These are phyloP conservation scores for Gambelia wislizenii DNA, from an alignment of 2,797 vertebrate genomes.

Conservation along the genomic window DNA sequence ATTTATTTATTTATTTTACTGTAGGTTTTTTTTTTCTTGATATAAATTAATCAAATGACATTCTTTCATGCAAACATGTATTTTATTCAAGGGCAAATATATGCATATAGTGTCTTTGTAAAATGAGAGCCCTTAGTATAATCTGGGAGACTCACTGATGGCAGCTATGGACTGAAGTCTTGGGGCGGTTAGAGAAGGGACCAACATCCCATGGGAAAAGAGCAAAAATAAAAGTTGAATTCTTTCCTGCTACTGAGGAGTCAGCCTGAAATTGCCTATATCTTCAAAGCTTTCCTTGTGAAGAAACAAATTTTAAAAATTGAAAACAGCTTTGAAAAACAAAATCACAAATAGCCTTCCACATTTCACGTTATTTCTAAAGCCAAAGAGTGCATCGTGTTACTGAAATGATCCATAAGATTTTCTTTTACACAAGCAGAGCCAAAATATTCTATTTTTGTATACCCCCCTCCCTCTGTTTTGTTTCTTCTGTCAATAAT, in stretches of 20 bases:
- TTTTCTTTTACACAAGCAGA: neutral
- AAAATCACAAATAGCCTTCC: neutral
- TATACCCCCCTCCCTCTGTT: neutral
- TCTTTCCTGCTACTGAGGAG: neutral
- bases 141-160: neutral
- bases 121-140: neutral
- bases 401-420: constrained; percentile 13
- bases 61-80: neutral
- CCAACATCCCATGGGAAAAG: neutral
- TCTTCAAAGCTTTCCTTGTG: neutral
- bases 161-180: too few species aligned
- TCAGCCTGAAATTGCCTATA: neutral
- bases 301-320: neutral
- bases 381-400: constrained; percentile 16
- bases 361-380: constrained; percentile 38
- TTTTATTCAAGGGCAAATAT: neutral
- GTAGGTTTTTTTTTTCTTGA: too few species aligned
- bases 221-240: neutral
- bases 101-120: neutral
- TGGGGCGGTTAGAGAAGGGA: too few species aligned
- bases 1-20: too few species aligned
- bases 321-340: neutral
- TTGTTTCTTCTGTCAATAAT: constrained; percentile 19
- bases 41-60: neutral
- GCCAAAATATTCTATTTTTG: constrained; percentile 34